phyloP scores from a whole-genome alignment of 2,113 vertebrate species.

The Dromaius novaehollandiae region DNA sequence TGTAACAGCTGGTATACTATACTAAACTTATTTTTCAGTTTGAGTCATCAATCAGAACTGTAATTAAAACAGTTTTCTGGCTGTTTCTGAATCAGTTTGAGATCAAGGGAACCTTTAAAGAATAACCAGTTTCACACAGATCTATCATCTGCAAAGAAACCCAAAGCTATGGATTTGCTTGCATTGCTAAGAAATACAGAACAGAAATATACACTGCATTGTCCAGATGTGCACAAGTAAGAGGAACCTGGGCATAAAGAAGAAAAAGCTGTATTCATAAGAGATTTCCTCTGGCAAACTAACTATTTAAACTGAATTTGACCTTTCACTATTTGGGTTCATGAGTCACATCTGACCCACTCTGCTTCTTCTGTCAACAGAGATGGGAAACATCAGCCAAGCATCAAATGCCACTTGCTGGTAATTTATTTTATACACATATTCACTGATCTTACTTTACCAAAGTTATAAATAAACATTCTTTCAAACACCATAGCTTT shows the following conservation, averaged over 20 bases:
- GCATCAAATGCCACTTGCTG: neutral
- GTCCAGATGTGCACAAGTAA: conserved; percentile 11
- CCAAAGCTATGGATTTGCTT: neutral
- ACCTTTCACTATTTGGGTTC: neutral
- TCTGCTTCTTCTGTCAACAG: neutral
- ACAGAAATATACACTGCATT: neutral
- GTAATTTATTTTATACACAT: neutral
- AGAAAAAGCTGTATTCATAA: neutral
- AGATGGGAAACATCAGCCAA: neutral
- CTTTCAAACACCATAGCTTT: neutral
- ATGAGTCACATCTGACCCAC: neutral
- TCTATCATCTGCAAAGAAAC: neutral
- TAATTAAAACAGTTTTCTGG: neutral
- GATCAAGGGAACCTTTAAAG: neutral
- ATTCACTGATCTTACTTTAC: neutral
- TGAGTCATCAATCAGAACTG: neutral
- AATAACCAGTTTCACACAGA: neutral
- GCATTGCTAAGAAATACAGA: neutral
- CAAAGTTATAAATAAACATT: neutral
- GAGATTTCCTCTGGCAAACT: neutral
- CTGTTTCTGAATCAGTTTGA: neutral
- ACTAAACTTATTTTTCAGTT: neutral
- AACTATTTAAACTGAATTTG: neutral
- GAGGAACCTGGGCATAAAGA: neutral
- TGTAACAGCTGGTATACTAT: neutral